Conservation (phyloP, 2,113 vertebrate species). For the Sciurus niger region DNA sequence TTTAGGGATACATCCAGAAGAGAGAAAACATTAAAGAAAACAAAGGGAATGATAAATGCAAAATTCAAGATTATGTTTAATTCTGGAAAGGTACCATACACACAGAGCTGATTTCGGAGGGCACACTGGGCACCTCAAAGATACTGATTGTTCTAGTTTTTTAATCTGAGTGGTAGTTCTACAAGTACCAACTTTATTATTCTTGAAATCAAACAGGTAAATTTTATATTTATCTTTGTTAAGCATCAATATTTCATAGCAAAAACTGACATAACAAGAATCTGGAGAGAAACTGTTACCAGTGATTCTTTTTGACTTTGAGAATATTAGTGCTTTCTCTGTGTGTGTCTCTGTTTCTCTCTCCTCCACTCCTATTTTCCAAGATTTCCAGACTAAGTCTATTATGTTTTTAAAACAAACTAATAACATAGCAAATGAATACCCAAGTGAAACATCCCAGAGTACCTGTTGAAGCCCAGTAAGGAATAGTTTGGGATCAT, state of each 20-base stretch:
- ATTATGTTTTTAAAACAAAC: constrained; percentile 24
- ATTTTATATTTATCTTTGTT: not conserved
- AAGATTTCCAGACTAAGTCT: not conserved
- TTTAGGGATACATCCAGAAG: not conserved
- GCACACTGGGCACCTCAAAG: not conserved
- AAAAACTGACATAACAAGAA: constrained; percentile 44
- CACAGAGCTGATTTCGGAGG: not conserved
- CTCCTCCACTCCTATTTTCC: not conserved
- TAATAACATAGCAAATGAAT: constrained; percentile 1
- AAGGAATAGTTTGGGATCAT: not conserved
- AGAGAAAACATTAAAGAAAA: constrained; percentile 23
- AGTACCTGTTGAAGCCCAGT: not conserved
- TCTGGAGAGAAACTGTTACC: not conserved
- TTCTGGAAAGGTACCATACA: not conserved
- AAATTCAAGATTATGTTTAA: not conserved
- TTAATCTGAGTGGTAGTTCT: not conserved
- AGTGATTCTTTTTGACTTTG: not conserved
- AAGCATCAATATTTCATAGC: not conserved
- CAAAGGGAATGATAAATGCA: not conserved
- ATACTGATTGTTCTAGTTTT: not conserved
- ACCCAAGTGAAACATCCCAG: not conserved
- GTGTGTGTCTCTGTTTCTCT: not conserved
- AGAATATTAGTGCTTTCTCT: not conserved
- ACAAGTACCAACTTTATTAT: not conserved
- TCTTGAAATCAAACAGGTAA: not conserved